Evolutionary conservation across 2,113 vertebrate species (phyloP).

Genomic region (Neoarius graeffei): DNA sequence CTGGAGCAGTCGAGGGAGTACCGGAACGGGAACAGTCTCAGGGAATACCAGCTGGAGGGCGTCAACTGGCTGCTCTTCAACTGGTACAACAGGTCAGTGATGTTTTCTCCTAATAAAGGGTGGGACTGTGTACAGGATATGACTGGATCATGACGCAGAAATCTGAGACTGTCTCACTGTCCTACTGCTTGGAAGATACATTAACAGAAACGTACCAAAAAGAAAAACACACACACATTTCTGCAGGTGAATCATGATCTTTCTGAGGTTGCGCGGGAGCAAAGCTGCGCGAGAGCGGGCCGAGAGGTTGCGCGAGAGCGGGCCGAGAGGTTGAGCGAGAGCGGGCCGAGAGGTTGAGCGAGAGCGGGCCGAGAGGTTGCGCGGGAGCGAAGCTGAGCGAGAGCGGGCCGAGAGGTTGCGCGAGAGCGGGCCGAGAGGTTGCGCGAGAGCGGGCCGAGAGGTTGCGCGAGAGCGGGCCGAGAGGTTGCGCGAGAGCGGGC

Average conservation of each 20-base stretch:
- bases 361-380: too few relatives aligned
- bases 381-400: too few relatives aligned
- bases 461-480: too few relatives aligned
- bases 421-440: too few relatives aligned
- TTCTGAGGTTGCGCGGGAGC: too few relatives aligned
- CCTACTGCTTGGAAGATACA: background rate
- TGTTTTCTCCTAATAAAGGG: background rate
- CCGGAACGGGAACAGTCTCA: slow-evolving; percentile 95
- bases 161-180: background rate
- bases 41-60: slow-evolving; percentile 98
- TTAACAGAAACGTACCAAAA: background rate
- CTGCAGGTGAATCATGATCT: background rate
- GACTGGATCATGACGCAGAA: background rate
- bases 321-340: too few relatives aligned
- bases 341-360: too few relatives aligned
- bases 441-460: too few relatives aligned
- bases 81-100: slow-evolving; percentile 96
- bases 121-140: background rate
- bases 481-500: too few relatives aligned
- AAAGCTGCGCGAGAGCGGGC: too few relatives aligned
- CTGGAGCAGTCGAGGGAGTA: slow-evolving; percentile 94
- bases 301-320: too few relatives aligned
- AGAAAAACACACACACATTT: background rate
- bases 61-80: slow-evolving; percentile 99
- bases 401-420: too few relatives aligned